Evolutionary conservation across 2,113 vertebrate species (phyloP), one percentile per base, ranked within the genome.

Genomic region (Maccullochella peelii): DNA sequence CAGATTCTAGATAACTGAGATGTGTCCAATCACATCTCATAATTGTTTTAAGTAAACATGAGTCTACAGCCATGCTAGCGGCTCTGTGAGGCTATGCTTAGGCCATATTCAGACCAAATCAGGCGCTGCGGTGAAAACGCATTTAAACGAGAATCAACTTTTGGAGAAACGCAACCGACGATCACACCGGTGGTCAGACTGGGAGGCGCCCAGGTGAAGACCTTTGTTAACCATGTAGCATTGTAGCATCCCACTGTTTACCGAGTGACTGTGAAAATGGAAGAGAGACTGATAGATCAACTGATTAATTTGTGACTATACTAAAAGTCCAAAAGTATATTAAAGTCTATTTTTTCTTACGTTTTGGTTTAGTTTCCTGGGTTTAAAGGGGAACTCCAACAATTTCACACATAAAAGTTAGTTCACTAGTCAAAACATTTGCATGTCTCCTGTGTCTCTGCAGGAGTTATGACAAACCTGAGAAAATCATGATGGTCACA

Each of bases 351-450:
- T 7, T n/a, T 66, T 65, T 52, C 40, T 36, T 1, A 15, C 1
- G 47, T 65, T 72, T 63, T 63, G 50, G 10, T 58, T 59, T 27
- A 12, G 44, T 73, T 25, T 65, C 9, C 5, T 25, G 23, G 54
- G 21, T 68, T 61, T 50, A 59, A 68, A 65, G 55, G 44, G 55
- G 21, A 77, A 73, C 16, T 69, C 58, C 33, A 38, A 20, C 62
- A 42, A 27, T 47, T 44, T 47, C 14, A 67, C n/a, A 18, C n/a
- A 16, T 44, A 27, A 44, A 25, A 27, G 63, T 27, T 40, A 66
- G 21, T 63, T 63, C 38, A 66, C 11, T 33, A 33, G 33, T 33
- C 33, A 33, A 4, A 15, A 25, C 38, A n/a, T 66, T 21, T 12
- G 10, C 8, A 63, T 12, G 4, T 5, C 21, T 16, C 42, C 3